These are phyloP conservation scores for Catostomus latipinnis DNA, from an alignment of 2,797 vertebrate species.

Conservation along the genomic window DNA sequence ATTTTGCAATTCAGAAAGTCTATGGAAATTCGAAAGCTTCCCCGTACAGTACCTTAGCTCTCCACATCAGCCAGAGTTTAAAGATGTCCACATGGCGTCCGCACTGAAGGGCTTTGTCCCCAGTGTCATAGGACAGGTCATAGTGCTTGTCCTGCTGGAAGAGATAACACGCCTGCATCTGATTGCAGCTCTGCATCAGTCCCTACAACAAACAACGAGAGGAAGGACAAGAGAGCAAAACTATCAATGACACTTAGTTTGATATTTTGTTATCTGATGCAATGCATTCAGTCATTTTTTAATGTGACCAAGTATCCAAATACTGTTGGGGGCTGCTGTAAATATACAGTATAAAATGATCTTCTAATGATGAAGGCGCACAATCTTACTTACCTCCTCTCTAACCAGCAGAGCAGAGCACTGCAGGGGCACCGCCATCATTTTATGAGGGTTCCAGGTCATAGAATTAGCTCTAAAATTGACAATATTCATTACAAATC, in stretches of 20 bases:
- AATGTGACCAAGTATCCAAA: no score
- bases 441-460: constrained; percentile 99
- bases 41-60: constrained; percentile 85
- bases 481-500: constrained; percentile 6
- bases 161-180: constrained; percentile 99
- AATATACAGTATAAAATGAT: no score
- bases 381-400: constrained; percentile 85
- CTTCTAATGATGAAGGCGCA: no score
- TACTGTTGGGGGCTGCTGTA: no score
- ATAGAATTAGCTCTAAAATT: constrained; percentile 92
- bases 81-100: constrained; percentile 99
- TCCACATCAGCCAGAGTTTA: constrained; percentile 99
- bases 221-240: neutral
- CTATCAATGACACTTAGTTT: no score
- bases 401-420: constrained; percentile 95
- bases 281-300: no score
- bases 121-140: constrained; percentile 95
- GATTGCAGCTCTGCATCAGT: constrained; percentile 97
- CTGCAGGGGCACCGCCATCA: constrained; percentile 98
- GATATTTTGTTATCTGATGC: no score
- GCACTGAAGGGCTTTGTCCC: constrained; percentile 97
- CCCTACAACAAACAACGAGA: constrained; percentile 76
- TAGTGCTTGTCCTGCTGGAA: constrained; percentile 99
- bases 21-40: neutral
- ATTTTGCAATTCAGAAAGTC: no score